phyloP scores from a whole-genome alignment of 2,113 vertebrate species.

The Zosterops lateralis region DNA sequence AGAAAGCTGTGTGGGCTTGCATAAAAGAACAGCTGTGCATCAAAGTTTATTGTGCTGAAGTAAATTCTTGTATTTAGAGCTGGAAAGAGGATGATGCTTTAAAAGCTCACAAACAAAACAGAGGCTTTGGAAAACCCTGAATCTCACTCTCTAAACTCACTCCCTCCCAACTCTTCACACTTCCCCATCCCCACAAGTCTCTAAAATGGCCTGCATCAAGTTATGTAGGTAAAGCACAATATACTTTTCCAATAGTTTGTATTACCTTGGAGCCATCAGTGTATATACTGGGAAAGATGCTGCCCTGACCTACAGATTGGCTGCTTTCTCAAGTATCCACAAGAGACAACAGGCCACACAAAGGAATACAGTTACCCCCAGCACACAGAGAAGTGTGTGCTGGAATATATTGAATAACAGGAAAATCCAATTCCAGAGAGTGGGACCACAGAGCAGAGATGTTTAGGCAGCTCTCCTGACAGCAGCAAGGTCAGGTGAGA shows the following conservation, averaged over 20 bases:
- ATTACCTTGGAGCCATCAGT: not conserved
- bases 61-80: not conserved
- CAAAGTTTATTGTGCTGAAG: not conserved
- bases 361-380: not conserved
- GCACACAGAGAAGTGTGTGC: accelerated
- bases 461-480: not conserved
- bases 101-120: not conserved
- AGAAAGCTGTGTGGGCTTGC: not conserved
- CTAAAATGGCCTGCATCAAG: not conserved
- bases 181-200: accelerated
- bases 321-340: not conserved
- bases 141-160: not conserved
- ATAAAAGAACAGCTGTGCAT: not conserved
- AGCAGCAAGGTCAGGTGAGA: not conserved
- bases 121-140: not conserved
- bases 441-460: not conserved
- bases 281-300: not conserved
- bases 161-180: not conserved
- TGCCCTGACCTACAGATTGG: not conserved
- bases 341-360: accelerated
- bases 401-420: not conserved
- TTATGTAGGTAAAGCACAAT: not conserved
- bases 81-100: not conserved
- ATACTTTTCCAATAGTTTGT: not conserved
- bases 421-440: not conserved